A percentile compares a stretch with the other conserved stretches of the same genome.
phyloP scores from a whole-genome alignment of 2,888 invertebrate genomes.

The Entomobrya multifasciata region DNA sequence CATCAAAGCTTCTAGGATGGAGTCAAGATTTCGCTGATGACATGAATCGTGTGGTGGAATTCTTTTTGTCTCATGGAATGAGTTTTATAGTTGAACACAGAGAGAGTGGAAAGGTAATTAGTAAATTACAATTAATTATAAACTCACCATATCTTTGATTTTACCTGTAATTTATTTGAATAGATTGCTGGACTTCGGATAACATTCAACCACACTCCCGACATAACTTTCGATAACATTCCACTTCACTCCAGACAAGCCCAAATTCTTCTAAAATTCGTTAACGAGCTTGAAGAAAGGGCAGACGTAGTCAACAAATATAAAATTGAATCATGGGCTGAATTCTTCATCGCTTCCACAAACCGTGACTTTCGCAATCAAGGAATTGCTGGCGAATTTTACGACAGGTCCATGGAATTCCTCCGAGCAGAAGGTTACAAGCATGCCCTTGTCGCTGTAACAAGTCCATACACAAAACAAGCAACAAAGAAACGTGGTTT shows the following conservation, averaged over 20 bases:
- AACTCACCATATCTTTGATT: background rate
- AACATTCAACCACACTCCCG: constrained; percentile 61
- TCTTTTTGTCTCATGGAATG: constrained; percentile 52
- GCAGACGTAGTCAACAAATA: constrained; percentile 33
- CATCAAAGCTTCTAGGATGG: constrained; percentile 63
- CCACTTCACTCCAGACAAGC: constrained; percentile 17
- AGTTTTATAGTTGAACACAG: constrained; percentile 69
- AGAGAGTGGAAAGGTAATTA: constrained; percentile 65
- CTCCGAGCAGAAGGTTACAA: constrained; percentile 68
- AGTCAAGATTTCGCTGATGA: constrained; percentile 65
- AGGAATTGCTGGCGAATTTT: constrained; percentile 72
- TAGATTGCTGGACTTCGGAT: constrained; percentile 69
- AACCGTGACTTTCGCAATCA: constrained; percentile 42
- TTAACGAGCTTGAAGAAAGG: constrained; percentile 55
- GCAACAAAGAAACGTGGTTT: constrained; percentile 64
- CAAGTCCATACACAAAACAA: constrained; percentile 59
- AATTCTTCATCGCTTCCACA: constrained; percentile 68
- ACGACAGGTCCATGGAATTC: constrained; percentile 62
- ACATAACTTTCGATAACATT: constrained; percentile 38
- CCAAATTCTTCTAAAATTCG: constrained; percentile 48
- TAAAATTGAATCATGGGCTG: constrained; percentile 57
- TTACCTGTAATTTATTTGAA: background rate
- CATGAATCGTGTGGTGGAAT: constrained; percentile 25
- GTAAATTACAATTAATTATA: too few relatives aligned
- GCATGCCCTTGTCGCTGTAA: constrained; percentile 55